Evolutionary conservation across 1,140 invertebrate species (phyloP).

Genomic region (Drosophila lowei): DNA sequence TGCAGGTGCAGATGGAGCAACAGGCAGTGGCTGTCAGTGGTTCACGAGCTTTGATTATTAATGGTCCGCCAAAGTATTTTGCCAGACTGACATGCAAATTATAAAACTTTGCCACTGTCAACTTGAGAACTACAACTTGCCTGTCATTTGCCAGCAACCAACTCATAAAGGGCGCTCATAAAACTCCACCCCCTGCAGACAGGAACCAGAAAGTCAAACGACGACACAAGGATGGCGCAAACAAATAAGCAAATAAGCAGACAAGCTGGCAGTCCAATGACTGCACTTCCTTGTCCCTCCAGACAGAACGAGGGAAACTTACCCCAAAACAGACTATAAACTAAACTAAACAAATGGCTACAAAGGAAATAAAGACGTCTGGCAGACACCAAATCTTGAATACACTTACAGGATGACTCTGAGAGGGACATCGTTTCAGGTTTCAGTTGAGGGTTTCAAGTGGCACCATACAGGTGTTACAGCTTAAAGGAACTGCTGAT

Average conservation of each 20-base stretch:
- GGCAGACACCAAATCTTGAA: neutral
- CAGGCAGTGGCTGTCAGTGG: conserved; percentile 22
- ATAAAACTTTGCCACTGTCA: conserved; percentile 36
- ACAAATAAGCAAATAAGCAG: conserved; percentile 35
- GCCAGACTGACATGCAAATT: conserved; percentile 51
- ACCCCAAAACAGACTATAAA: conserved; percentile 38
- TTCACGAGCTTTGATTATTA: conserved; percentile 28
- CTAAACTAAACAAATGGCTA: conserved; percentile 47
- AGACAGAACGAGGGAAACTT: conserved; percentile 35
- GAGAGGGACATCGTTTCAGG: too few species aligned
- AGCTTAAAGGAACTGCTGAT: too few species aligned
- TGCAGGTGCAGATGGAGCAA: conserved; percentile 22
- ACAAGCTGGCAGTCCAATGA: conserved; percentile 39
- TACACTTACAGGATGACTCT: too few species aligned
- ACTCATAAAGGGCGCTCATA: conserved; percentile 41
- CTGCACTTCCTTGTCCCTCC: conserved; percentile 33
- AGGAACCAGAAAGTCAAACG: conserved; percentile 25
- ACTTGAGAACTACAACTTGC: conserved; percentile 18
- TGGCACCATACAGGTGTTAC: too few species aligned
- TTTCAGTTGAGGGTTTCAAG: too few species aligned
- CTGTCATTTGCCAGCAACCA: conserved; percentile 18
- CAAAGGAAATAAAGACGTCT: conserved; percentile 6
- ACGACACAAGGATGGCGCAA: conserved; percentile 6
- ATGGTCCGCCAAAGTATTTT: conserved; percentile 28
- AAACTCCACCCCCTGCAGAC: conserved; percentile 5